Conservation (phyloP, 2,797 vertebrate genomes). For the Limnodromus scolopaceus region DNA sequence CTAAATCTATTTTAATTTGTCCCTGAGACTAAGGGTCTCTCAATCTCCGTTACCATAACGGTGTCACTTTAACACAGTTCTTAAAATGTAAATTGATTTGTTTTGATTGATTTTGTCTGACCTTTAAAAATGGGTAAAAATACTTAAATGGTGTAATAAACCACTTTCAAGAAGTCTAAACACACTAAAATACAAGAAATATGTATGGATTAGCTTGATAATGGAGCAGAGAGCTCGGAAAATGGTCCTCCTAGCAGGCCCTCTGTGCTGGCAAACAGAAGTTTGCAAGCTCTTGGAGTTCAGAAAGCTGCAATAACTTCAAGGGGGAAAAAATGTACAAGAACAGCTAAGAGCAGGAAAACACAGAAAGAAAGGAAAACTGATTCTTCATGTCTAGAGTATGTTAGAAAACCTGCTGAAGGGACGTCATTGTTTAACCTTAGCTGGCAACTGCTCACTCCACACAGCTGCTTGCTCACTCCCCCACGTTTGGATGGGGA, state of each 20-base stretch:
- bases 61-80: constrained; percentile 40
- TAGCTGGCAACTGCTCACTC: not conserved
- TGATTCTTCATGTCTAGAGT: not conserved
- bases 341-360: not conserved
- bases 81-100: constrained; percentile 57
- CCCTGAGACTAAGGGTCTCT: not conserved
- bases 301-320: not conserved
- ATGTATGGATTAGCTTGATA: not conserved
- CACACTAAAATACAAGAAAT: not conserved
- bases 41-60: not conserved
- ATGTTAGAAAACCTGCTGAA: not conserved
- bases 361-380: not conserved
- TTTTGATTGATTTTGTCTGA: constrained; percentile 64
- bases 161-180: not conserved
- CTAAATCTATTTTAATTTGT: constrained; percentile 43
- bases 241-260: not conserved
- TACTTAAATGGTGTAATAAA: constrained; percentile 38
- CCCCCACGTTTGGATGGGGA: not conserved
- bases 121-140: constrained; percentile 57
- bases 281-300: not conserved
- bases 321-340: not conserved
- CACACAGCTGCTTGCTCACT: not conserved
- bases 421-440: not conserved
- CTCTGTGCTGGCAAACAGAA: not conserved
- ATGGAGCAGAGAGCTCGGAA: not conserved